Evolutionary conservation across 2,797 vertebrate species (phyloP).

Genomic region (Eupleurogrammus muticus): DNA sequence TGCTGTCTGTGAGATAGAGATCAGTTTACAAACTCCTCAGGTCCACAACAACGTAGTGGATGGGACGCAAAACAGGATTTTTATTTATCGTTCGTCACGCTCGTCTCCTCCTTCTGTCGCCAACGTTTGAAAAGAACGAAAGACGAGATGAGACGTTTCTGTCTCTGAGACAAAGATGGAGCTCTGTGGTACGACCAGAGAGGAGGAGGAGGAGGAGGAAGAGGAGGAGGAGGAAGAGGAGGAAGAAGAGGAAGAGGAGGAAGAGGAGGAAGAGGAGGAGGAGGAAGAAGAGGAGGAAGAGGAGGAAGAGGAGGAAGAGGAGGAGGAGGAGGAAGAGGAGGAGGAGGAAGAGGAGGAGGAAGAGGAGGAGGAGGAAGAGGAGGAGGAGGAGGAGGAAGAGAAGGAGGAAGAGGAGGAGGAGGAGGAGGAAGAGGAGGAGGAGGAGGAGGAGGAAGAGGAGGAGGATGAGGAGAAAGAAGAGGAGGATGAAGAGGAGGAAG

Average conservation of each 20-base stretch:
- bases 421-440: constrained; percentile 48
- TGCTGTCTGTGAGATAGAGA: constrained; percentile 32
- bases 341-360: constrained; percentile 35
- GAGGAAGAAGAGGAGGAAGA: constrained; percentile 46
- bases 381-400: constrained; percentile 70
- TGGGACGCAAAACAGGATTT: constrained; percentile 56
- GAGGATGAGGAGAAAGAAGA: no score
- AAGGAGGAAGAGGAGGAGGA: no score
- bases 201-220: constrained; percentile 41
- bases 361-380: constrained; percentile 50
- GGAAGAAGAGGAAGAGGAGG: constrained; percentile 43
- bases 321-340: constrained; percentile 67
- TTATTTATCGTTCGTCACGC: constrained; percentile 63
- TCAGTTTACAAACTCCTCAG: constrained; percentile 26
- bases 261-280: constrained; percentile 65
- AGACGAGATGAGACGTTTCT: constrained; percentile 70
- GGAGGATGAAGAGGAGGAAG: constrained; percentile 43
- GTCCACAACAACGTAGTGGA: constrained; percentile 17
- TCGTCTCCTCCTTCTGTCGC: constrained; percentile 65
- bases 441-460: constrained; percentile 70
- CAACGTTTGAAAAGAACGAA: constrained; percentile 70
- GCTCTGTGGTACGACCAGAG: constrained; percentile 71
- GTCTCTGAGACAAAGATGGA: constrained; percentile 69
- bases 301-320: constrained; percentile 57
- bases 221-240: constrained; percentile 66